These are phyloP conservation scores for Hyppa rectilinea DNA, from an alignment of 2,888 invertebrate genomes.

Conservation along the genomic window DNA sequence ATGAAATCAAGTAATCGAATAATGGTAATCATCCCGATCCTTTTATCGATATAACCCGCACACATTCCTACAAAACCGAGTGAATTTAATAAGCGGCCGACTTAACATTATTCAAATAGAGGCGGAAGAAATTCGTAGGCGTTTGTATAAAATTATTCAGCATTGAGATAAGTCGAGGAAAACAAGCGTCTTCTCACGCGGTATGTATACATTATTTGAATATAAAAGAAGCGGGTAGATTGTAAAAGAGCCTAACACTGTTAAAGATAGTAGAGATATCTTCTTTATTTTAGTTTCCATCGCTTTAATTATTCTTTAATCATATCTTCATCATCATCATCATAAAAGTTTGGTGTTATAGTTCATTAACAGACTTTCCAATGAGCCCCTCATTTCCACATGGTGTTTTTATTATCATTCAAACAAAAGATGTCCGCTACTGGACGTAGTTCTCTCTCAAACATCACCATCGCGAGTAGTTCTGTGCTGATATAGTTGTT, in stretches of 20 bases:
- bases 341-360: not conserved
- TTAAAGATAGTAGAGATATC: no score
- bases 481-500: not conserved
- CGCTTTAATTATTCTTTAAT: not conserved
- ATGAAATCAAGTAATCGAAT: constrained; percentile 32
- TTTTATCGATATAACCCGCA: constrained; percentile 45
- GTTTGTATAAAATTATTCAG: constrained; percentile 65
- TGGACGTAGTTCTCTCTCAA: not conserved
- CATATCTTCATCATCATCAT: no score
- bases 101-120: constrained; percentile 67
- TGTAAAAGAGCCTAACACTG: not conserved
- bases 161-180: constrained; percentile 55
- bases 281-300: not conserved
- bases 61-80: constrained; percentile 43
- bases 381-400: accelerated
- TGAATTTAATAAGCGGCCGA: constrained; percentile 66
- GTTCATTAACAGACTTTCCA: not conserved
- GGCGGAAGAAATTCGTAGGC: constrained; percentile 62
- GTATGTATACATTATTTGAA: constrained; percentile 13
- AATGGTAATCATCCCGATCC: constrained; percentile 21
- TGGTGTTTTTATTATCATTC: not conserved
- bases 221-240: not conserved
- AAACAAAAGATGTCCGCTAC: accelerated
- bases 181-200: constrained; percentile 32
- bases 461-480: not conserved